Base-by-base conservation (phyloP, 2,888 invertebrate genomes). In the Blomia tropicalis region DNA sequence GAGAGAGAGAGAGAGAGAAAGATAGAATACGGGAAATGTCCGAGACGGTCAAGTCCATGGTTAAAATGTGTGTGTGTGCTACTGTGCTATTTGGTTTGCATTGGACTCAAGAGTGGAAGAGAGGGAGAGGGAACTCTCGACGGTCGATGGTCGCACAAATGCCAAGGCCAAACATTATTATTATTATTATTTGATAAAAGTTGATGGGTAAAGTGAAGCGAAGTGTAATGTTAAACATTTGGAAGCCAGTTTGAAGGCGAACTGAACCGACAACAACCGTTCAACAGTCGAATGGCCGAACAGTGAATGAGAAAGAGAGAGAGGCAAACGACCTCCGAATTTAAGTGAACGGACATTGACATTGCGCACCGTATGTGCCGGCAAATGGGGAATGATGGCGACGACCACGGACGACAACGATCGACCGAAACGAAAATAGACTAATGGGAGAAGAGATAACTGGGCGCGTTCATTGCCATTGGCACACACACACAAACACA, bases 281-380 rank as follows among this genome's bases (percentile, higher is more conserved):
- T n/a, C n/a, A n/a, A n/a, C n/a, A n/a, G n/a, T 25, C 51, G 7
- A 51, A 25, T 19, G n/a, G 22, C 14, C 2, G 51, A 4, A 4
- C 2, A n/a, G n/a, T n/a, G 47, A 4, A 47, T 2, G 23, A 47
- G 5, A 14, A 22, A 44, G 17, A 19, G 22, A 25, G 14, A 29
- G 23, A 56, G 56, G 56, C 56, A 27, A 56, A 56, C 56, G 56
- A 56, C 56, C 56, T 56, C 29, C n/a, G 51, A 47, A 47, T 47
- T 47, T 56, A 27, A 56, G 56, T 56, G 56, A 56, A 56, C 56
- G 56, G 56, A 27, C 56, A 56, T 56, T 56, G 56, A 56, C 56
- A 56, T 56, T 56, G 25, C 23, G 51, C 51, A 47, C 51, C 7
- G 36, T 17, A 36, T 36, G 36, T 36, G 19, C 47, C 3, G 22